Evolutionary conservation across 2,797 vertebrate genomes (phyloP).

Genomic region (Ibycter americanus): DNA sequence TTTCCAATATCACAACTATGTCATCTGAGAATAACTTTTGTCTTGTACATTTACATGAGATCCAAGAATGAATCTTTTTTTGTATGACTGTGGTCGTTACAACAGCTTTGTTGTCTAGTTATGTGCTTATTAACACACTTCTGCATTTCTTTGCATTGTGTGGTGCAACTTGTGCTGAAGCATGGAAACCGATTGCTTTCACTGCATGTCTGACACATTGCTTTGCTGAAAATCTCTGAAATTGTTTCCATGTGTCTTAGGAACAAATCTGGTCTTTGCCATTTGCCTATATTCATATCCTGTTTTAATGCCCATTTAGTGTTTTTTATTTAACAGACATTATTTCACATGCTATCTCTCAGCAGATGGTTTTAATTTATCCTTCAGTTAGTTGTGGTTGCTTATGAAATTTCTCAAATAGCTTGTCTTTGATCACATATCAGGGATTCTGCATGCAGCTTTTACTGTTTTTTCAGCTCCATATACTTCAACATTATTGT

Average conservation of each 20-base stretch:
- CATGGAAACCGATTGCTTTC: neutral
- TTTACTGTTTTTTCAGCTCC: slow-evolving; percentile 16
- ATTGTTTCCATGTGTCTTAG: neutral
- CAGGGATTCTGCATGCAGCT: neutral
- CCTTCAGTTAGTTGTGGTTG: neutral
- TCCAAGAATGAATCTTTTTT: neutral
- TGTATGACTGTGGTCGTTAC: neutral
- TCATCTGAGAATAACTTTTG: neutral
- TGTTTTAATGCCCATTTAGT: neutral
- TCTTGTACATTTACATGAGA: neutral
- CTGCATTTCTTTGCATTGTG: neutral
- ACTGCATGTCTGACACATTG: neutral
- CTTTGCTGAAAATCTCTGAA: slow-evolving; percentile 23
- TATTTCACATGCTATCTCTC: neutral
- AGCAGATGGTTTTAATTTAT: slow-evolving; percentile 27
- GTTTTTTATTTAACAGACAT: slow-evolving; percentile 16
- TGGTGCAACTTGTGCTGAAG: slow-evolving; percentile 6
- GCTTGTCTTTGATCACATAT: neutral
- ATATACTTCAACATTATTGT: slow-evolving; percentile 11
- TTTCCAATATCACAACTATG: neutral
- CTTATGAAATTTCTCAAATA: slow-evolving; percentile 16
- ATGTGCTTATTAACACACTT: slow-evolving; percentile 9
- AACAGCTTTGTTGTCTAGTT: neutral
- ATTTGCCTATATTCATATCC: neutral
- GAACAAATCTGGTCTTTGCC: slow-evolving; percentile 11